These are phyloP conservation scores for Pomatostomus ruficeps DNA, from an alignment of 2,113 vertebrate species.

Conservation along the genomic window DNA sequence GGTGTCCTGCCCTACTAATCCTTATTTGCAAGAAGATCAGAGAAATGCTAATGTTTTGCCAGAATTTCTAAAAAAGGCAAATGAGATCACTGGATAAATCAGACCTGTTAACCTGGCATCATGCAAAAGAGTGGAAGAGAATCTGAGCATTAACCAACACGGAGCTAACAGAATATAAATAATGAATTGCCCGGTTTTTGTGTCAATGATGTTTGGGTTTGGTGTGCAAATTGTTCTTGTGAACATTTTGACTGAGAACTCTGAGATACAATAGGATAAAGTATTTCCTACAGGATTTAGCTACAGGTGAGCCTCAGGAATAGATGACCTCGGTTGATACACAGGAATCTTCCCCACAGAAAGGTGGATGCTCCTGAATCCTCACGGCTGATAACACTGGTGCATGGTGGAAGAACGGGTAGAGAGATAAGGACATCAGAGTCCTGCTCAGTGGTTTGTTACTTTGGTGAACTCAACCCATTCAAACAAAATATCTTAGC, in stretches of 20 bases:
- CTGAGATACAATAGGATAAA: not conserved
- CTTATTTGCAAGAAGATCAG: slow-evolving; percentile 59
- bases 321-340: not conserved
- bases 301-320: not conserved
- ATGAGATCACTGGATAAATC: slow-evolving; percentile 54
- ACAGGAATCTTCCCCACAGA: not conserved
- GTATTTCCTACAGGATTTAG: not conserved
- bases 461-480: not conserved
- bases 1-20: slow-evolving; percentile 25
- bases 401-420: not conserved
- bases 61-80: slow-evolving; percentile 47
- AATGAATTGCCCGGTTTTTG: not conserved
- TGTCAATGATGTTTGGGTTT: not conserved
- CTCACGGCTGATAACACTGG: not conserved
- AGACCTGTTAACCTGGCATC: slow-evolving; percentile 31
- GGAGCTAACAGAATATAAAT: not conserved
- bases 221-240: not conserved
- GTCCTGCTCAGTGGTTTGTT: not conserved
- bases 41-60: slow-evolving; percentile 54
- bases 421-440: not conserved
- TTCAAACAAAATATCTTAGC: not conserved
- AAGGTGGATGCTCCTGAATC: not conserved
- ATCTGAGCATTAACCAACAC: not conserved
- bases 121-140: slow-evolving; percentile 1
- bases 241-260: not conserved